phyloP scores from a whole-genome alignment of 2,888 invertebrate genomes.

The Tupiocoris notatus region DNA sequence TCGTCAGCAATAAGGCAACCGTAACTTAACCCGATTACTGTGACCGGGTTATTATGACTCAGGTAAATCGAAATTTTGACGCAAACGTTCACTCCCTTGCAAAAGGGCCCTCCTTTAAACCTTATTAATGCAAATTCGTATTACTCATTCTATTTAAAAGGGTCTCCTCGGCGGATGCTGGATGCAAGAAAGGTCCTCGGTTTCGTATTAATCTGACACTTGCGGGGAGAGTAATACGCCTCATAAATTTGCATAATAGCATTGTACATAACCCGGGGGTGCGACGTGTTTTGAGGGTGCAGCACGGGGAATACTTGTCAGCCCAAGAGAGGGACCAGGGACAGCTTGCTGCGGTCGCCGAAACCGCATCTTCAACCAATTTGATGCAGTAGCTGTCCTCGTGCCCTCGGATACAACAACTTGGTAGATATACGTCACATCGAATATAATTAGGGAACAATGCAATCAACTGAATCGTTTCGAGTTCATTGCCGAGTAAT shows the following conservation, averaged over 20 bases:
- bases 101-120: not conserved
- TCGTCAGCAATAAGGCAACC: not conserved
- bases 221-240: constrained; percentile 19
- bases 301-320: not conserved
- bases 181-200: not conserved
- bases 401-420: not conserved
- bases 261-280: constrained; percentile 21
- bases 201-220: constrained; percentile 26
- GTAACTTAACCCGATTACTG: not conserved
- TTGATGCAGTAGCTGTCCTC: not conserved
- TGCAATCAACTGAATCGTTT: too few relatives aligned
- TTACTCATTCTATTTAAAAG: constrained; percentile 14
- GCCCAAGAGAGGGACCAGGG: not conserved
- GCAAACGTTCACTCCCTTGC: not conserved
- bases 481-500: too few relatives aligned
- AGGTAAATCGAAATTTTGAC: not conserved
- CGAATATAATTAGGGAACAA: too few relatives aligned
- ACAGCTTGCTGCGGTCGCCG: not conserved
- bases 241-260: constrained; percentile 22
- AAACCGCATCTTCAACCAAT: not conserved
- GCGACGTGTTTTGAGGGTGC: not conserved
- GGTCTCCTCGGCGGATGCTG: too few relatives aligned
- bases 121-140: constrained; percentile 1
- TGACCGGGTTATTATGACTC: not conserved
- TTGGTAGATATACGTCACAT: too few relatives aligned